Percentiles rank a stretch among this genome's conserved stretches.
These are phyloP conservation scores for Malthinus seriepunctatus DNA, from an alignment of 2,888 invertebrate genomes.

Conservation along the genomic window DNA sequence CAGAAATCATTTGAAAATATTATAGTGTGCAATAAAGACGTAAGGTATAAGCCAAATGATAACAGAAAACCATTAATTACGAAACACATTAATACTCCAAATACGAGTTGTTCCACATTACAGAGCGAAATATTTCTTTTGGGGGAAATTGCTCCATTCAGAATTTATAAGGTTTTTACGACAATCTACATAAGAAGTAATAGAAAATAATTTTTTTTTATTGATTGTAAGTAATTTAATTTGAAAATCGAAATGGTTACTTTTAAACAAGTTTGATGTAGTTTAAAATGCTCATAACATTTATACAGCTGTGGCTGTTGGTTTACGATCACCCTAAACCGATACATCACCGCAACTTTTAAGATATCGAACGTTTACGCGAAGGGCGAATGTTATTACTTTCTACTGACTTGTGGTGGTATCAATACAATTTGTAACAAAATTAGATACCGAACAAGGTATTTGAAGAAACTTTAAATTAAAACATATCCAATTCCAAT, in stretches of 20 bases:
- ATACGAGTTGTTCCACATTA: too few species aligned
- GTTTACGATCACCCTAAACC: conserved; percentile 28
- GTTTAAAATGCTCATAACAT: conserved; percentile 26
- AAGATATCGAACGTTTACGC: conserved; percentile 21
- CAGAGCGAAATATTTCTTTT: too few species aligned
- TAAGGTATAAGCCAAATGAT: too few species aligned
- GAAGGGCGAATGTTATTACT: conserved; percentile 27
- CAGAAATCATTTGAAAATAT: too few species aligned
- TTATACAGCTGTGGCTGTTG: conserved; percentile 28
- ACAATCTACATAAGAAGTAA: too few species aligned
- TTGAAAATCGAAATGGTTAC: conserved; percentile 2
- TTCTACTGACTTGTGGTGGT: conserved; percentile 21
- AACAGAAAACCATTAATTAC: too few species aligned
- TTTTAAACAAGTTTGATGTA: conserved; percentile 23
- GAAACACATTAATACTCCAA: too few species aligned
- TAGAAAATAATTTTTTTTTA: neutral
- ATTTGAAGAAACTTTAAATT: too few species aligned
- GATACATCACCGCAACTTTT: conserved; percentile 31
- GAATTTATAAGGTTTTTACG: too few species aligned
- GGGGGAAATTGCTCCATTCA: too few species aligned
- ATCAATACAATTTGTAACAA: conserved; percentile 33
- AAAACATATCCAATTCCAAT: too few species aligned
- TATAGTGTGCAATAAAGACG: too few species aligned
- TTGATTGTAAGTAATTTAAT: neutral
- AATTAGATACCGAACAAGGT: neutral